Conservation (phyloP, 2,797 vertebrate species). For the Syngnathus acus region DNA sequence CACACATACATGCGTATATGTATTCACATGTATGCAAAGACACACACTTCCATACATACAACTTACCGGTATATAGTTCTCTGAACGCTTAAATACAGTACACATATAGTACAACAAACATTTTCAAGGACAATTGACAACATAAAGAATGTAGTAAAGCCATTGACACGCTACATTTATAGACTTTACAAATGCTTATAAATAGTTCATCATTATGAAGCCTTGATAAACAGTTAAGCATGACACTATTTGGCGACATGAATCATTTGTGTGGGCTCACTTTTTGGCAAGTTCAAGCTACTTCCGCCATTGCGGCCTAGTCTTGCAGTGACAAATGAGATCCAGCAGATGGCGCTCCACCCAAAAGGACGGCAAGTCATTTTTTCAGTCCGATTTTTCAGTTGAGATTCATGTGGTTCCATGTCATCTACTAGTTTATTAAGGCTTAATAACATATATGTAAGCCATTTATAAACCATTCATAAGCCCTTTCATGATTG, state of each 20-base stretch:
- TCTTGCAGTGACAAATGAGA: too few relatives aligned
- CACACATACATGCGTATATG: conserved; percentile 21
- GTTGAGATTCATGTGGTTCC: too few relatives aligned
- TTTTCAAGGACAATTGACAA: conserved; percentile 31
- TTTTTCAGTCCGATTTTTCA: too few relatives aligned
- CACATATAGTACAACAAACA: conserved; percentile 20
- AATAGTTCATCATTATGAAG: neutral
- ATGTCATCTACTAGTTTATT: neutral
- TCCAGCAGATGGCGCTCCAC: too few relatives aligned
- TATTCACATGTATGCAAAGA: neutral
- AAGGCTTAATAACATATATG: neutral
- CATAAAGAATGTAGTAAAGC: neutral
- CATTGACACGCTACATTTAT: neutral
- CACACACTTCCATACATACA: conserved; percentile 5
- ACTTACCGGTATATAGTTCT: conserved; percentile 3
- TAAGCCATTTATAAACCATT: neutral
- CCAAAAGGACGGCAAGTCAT: too few relatives aligned
- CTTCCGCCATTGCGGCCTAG: neutral
- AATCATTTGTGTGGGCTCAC: neutral
- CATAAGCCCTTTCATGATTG: neutral
- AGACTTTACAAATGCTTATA: neutral
- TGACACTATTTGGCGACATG: neutral
- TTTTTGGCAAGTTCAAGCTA: neutral
- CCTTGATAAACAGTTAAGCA: neutral
- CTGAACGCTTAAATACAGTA: neutral